These are phyloP conservation scores for Chrysomallon squamiferum DNA, from an alignment of 1,140 invertebrate genomes.

Conservation along the genomic window DNA sequence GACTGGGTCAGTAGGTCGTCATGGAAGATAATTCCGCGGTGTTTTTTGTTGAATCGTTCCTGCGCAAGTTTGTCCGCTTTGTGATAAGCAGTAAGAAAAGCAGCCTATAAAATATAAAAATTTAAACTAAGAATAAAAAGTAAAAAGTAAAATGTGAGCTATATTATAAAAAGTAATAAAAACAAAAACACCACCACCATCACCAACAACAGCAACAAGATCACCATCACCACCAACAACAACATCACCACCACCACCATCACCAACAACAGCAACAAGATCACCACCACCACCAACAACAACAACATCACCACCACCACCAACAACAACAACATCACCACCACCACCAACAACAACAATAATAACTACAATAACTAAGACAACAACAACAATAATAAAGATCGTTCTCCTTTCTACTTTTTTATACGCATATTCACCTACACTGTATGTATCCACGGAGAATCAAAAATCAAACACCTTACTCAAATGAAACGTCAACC, in stretches of 20 bases:
- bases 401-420: too few species aligned
- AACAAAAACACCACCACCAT: too few species aligned
- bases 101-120: conserved; percentile 15
- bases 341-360: too few species aligned
- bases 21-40: conserved; percentile 17
- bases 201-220: not conserved
- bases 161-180: not conserved
- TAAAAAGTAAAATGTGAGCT: not conserved
- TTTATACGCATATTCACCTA: too few species aligned
- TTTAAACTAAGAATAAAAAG: not conserved
- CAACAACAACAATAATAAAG: too few species aligned
- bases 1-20: conserved; percentile 18
- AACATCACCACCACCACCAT: not conserved
- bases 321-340: too few species aligned
- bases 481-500: too few species aligned
- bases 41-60: conserved; percentile 9
- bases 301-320: too few species aligned
- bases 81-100: conserved; percentile 26
- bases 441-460: too few species aligned
- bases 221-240: not conserved
- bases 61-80: conserved; percentile 12
- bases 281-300: too few species aligned
- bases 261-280: not conserved
- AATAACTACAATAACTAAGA: too few species aligned
- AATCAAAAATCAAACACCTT: too few species aligned